A percentile compares a stretch with the other conserved stretches of the same genome.
Conservation (phyloP, 2,113 vertebrate genomes). For the Phrynocephalus versicolor region DNA sequence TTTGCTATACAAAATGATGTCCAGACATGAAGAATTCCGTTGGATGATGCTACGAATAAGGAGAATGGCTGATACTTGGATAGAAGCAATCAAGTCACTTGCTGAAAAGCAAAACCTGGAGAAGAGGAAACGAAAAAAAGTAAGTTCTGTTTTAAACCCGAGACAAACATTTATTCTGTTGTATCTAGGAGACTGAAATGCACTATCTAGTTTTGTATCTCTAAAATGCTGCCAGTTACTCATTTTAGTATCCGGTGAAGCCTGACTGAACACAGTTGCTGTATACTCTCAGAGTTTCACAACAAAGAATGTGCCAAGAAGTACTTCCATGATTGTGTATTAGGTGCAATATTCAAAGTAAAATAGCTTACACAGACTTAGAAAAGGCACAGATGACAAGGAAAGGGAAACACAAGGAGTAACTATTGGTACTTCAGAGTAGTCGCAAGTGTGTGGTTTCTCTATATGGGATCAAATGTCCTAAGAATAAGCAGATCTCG, state of each 20-base stretch:
- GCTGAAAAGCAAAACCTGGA: constrained; percentile 91
- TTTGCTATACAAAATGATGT: constrained; percentile 92
- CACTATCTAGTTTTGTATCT: neutral
- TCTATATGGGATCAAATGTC: too few species aligned
- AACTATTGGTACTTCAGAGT: too few species aligned
- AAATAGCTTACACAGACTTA: neutral
- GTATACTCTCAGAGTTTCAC: neutral
- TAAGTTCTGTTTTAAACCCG: constrained; percentile 53
- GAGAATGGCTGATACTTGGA: constrained; percentile 94
- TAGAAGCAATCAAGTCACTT: constrained; percentile 89
- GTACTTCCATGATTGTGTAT: neutral
- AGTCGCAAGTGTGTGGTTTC: too few species aligned
- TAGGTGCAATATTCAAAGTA: neutral
- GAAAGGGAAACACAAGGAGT: neutral
- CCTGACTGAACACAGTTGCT: neutral
- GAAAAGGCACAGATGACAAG: neutral
- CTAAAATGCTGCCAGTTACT: neutral
- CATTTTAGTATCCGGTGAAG: neutral
- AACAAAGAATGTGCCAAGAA: neutral
- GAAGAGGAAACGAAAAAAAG: constrained; percentile 91
- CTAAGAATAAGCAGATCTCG: too few species aligned
- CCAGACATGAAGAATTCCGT: constrained; percentile 92
- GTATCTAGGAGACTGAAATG: neutral
- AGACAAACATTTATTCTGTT: neutral
- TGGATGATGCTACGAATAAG: constrained; percentile 98